These are phyloP conservation scores for Amblyteles armatorius DNA, from an alignment of 2,888 invertebrate species.

Conservation along the genomic window DNA sequence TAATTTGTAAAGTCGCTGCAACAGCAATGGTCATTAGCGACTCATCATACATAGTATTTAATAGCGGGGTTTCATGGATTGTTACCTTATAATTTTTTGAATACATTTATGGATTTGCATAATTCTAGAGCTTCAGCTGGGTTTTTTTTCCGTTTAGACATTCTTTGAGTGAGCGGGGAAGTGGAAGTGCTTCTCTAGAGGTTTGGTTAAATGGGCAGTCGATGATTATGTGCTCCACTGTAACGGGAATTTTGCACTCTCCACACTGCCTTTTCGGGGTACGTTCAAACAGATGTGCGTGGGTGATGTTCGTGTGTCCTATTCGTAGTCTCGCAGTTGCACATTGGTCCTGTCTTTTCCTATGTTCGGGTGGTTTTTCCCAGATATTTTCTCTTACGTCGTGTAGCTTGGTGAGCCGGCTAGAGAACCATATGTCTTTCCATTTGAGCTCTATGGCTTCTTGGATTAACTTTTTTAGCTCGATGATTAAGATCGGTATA, in stretches of 20 bases:
- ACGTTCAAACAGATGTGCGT: slow-evolving; percentile 16
- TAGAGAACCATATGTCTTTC: neutral
- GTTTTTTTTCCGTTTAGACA: neutral
- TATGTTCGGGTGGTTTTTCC: neutral
- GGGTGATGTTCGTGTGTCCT: slow-evolving; percentile 37
- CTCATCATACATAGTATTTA: neutral
- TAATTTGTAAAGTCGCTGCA: slow-evolving; percentile 5
- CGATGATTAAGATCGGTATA: no score
- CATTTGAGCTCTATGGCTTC: no score
- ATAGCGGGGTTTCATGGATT: neutral
- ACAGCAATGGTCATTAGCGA: slow-evolving; percentile 31
- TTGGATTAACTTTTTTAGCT: no score
- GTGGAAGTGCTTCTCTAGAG: neutral
- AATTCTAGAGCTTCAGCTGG: neutral
- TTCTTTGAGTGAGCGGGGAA: neutral
- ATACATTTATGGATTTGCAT: neutral
- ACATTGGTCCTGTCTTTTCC: slow-evolving; percentile 6
- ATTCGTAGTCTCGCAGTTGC: slow-evolving; percentile 15
- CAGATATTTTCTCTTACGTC: neutral
- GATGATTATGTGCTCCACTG: slow-evolving; percentile 1
- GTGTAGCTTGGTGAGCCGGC: neutral
- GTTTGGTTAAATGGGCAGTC: neutral
- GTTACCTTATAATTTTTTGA: neutral
- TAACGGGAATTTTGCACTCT: neutral
- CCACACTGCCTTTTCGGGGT: neutral